Conservation (phyloP, 2,797 vertebrate species). For the Centroberyx gerrardi region DNA sequence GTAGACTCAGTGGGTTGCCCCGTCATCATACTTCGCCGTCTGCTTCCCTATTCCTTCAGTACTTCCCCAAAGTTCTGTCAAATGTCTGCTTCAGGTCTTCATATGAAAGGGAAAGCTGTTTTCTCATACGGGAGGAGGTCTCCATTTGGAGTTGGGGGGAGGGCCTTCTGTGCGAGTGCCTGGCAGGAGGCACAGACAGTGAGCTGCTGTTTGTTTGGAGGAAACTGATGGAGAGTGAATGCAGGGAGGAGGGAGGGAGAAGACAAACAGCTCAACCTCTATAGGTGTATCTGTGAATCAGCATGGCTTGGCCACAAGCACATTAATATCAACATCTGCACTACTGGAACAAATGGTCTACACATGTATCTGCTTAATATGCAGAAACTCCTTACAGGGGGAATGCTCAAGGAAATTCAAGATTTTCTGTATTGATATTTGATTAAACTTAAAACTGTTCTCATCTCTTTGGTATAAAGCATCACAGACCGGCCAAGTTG, state of each 20-base stretch:
- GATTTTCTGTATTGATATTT: too few species aligned
- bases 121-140: neutral
- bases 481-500: too few species aligned
- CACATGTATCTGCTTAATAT: neutral
- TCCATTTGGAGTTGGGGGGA: neutral
- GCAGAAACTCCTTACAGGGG: neutral
- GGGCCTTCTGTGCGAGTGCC: neutral
- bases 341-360: neutral
- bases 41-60: neutral
- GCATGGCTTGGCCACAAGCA: neutral
- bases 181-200: neutral
- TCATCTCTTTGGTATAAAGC: too few species aligned
- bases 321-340: neutral
- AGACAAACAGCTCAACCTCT: neutral
- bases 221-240: slow-evolving; percentile 5
- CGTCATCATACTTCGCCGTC: neutral
- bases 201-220: neutral
- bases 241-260: neutral
- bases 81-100: neutral
- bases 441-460: too few species aligned
- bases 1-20: neutral
- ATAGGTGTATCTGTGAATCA: too few species aligned
- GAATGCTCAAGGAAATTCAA: too few species aligned
- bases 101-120: neutral
- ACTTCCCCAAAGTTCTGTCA: neutral